These are phyloP conservation scores for Pogonus chalceus DNA, from an alignment of 1,140 invertebrate species.

Conservation along the genomic window DNA sequence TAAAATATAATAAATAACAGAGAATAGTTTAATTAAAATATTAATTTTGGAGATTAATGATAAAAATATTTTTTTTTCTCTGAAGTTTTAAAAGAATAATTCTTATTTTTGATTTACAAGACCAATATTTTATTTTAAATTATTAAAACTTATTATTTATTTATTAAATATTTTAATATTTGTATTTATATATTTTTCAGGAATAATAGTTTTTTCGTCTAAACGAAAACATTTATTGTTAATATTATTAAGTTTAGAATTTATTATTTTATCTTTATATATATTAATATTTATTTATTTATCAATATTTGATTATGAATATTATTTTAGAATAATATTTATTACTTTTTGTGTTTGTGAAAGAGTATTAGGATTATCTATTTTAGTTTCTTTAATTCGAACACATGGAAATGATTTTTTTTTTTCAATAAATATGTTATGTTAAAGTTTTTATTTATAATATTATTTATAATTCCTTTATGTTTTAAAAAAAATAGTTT, in stretches of 20 bases:
- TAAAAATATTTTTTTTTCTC: conserved; percentile 40
- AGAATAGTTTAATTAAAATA: conserved; percentile 31
- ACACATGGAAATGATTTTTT: conserved; percentile 45
- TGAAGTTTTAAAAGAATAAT: conserved; percentile 40
- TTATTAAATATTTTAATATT: conserved; percentile 31
- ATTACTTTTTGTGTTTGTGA: conserved; percentile 48
- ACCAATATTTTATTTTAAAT: conserved; percentile 48
- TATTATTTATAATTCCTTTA: conserved; percentile 35
- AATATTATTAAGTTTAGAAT: conserved; percentile 42
- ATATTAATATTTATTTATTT: conserved; percentile 40
- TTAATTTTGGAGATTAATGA: conserved; percentile 41
- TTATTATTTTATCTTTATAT: conserved; percentile 43
- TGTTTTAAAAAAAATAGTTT: conserved; percentile 31
- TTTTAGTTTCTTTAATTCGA: conserved; percentile 47
- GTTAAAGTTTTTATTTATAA: conserved; percentile 39
- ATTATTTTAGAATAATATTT: conserved; percentile 46
- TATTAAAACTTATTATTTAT: conserved; percentile 43
- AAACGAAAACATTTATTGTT: conserved; percentile 42
- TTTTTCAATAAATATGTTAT: conserved; percentile 43
- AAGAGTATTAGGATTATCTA: conserved; percentile 42
- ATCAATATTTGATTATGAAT: conserved; percentile 35
- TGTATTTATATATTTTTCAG: conserved; percentile 34
- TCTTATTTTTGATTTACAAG: conserved; percentile 47
- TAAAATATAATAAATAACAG: conserved; percentile 36
- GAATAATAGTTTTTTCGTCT: conserved; percentile 37